Percentiles rank a stretch among this genome's conserved stretches.
Conservation (phyloP, 1,140 invertebrate genomes). For the Drosophila sp. region DNA sequence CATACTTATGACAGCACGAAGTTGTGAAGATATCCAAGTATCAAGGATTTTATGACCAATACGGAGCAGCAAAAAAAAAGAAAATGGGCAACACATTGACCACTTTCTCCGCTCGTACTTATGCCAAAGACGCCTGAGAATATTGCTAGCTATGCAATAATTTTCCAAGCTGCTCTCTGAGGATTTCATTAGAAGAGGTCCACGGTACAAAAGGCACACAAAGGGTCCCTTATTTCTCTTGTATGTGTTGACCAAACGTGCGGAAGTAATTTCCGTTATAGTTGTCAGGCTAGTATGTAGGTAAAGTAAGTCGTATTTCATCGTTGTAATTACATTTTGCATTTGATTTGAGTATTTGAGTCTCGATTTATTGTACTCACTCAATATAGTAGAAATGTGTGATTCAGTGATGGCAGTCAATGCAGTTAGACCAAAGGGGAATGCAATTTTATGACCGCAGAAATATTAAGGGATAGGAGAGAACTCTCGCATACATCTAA, state of each 20-base stretch:
- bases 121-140: conserved; percentile 30
- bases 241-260: conserved; percentile 50
- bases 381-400: conserved; percentile 31
- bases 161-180: conserved; percentile 49
- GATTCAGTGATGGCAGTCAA: conserved; percentile 50
- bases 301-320: conserved; percentile 71
- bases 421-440: conserved; percentile 36
- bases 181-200: conserved; percentile 47
- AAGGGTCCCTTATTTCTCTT: conserved; percentile 41
- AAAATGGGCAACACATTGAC: conserved; percentile 60
- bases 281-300: conserved; percentile 38
- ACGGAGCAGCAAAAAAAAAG: not conserved
- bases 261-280: conserved; percentile 65
- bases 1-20: conserved; percentile 25
- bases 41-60: conserved; percentile 9
- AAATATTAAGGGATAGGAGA: not conserved
- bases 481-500: no score
- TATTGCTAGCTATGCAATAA: conserved; percentile 72
- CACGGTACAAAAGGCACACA: conserved; percentile 26
- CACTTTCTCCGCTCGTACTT: conserved; percentile 26
- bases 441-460: conserved; percentile 56
- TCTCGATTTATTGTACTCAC: conserved; percentile 2
- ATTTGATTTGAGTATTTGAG: conserved; percentile 35
- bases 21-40: conserved; percentile 21
- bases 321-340: conserved; percentile 69